Evolutionary conservation across 2,797 vertebrate species (phyloP), one percentile per base, ranked within the genome.

Genomic region (Aplochiton taeniatus): DNA sequence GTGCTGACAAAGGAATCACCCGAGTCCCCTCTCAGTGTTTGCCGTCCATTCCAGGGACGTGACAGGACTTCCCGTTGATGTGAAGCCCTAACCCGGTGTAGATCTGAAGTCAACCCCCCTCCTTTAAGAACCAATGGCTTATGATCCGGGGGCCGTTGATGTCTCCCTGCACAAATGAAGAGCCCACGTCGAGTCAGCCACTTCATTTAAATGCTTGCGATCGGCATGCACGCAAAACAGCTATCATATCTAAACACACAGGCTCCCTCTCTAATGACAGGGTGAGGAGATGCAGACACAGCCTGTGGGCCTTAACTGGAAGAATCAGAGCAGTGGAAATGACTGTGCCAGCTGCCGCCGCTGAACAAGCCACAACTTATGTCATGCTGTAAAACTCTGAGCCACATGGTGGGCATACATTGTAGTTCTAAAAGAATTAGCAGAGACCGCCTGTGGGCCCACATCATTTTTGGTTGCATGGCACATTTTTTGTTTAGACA

Each of bases 1-100:
- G 70, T n/a, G 65, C 67, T 61, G 58, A 74, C 67, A 65, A 68
- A 69, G 59, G 76, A 76, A 77, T 78, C 1, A 70, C 50, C 13
- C 60, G 72, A 75, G 70, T 68, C 11, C 63, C 48, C 43, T 42
- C n/a, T 73, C 10, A 57, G n/a, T n/a, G 70, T 76, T 68, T 69
- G 64, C 44, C 13, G 50, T 69, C 19, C 68, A 67, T 68, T 74
- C 58, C 44, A 45, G 44, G 46, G 54, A 65, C n/a, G 45, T 50
- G 48, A 48, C 20, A 54, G 55, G 8, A 14, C 55, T 68, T 31
- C 8, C 66, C 43, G 13, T 11, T 54, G 16, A 14, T 13, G 41
- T 45, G 44, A 49, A 4, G 50, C 31, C 62, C 41, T 5, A 20
- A 18, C 13, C 58, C 59, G 48, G 47, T 31, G 43, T 18, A 57